Percentiles rank a stretch among this genome's conserved stretches.
phyloP scores from a whole-genome alignment of 2,888 invertebrate species.

The Trichopoda pennipes region DNA sequence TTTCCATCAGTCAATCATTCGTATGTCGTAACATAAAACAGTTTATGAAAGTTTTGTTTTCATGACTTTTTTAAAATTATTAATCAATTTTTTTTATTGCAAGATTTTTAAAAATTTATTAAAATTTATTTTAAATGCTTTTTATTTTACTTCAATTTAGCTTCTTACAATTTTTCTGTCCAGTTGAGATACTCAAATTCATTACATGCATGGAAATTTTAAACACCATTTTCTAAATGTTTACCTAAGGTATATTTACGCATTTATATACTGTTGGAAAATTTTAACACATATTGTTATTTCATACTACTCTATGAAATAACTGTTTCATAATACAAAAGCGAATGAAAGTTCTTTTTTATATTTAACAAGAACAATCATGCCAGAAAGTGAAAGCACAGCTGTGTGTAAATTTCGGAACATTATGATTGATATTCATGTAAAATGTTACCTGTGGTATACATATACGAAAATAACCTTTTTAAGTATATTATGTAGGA shows the following conservation, averaged over 20 bases:
- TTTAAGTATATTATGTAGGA: no score
- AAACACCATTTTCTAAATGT: background rate
- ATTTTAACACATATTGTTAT: constrained; percentile 13
- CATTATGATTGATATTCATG: background rate
- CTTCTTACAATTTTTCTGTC: no score
- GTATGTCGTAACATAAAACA: no score
- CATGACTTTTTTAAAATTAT: no score
- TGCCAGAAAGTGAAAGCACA: background rate
- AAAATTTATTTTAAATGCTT: no score
- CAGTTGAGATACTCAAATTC: background rate
- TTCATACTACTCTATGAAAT: no score
- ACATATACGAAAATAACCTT: background rate
- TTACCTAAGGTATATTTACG: background rate
- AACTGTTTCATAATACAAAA: background rate
- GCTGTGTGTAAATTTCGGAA: background rate
- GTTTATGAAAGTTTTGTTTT: no score
- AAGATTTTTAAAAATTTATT: no score
- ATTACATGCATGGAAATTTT: background rate
- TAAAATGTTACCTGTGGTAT: background rate
- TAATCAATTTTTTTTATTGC: no score
- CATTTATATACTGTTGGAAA: background rate
- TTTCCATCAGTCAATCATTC: no score
- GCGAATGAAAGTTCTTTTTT: background rate
- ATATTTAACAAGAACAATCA: background rate
- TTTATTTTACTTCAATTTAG: no score